Evolutionary conservation across 2,113 vertebrate species (phyloP), one percentile per base, ranked within the genome.

Genomic region (Trogon melanurus): DNA sequence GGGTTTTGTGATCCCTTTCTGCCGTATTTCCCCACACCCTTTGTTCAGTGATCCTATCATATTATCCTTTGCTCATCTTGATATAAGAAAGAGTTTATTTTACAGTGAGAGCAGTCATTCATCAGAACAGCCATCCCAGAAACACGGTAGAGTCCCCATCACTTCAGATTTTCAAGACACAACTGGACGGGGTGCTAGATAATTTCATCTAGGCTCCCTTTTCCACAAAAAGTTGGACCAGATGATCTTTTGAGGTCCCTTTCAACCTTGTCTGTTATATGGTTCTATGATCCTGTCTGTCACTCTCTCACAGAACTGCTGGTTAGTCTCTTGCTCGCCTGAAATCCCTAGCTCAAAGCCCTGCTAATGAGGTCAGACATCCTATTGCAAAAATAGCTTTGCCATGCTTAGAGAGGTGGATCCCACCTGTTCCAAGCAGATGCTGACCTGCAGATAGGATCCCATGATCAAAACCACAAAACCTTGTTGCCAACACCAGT

Each of bases 401-500:
- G 4, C 16, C 27, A 32, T 79, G 16, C 23, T 60, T 57, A 45
- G 21, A 85, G 17, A 38, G 29, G 26, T 34, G 20, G 20, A 71
- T 85, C 2, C 62, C 27, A n/a, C 17, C 27, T 78, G 47, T 61
- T 30, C 48, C 17, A 67, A 34, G 22, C 7, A 38, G 62, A 62
- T 5, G 4, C 1, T 54, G 36, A 38, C 13, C 10, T 89, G 29
- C 10, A 93, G 26, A 38, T 11, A 66, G 26, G 25, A 53, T 61
- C 36, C 15, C 30, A 58, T 13, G 13, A 53, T 7, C 23, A 38
- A 54, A 38, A 75, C 38, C 23, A 16, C n/a, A 16, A 61, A 29
- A 18, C 5, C 1, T 44, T 50, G 4, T 60, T 50, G 25, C 22
- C 19, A 56, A 5, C 0, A 2, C 3, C n/a, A 48, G 18, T 67